These are phyloP conservation scores for Pelvicachromis taeniatus DNA, from an alignment of 2,113 vertebrate species.

Conservation along the genomic window DNA sequence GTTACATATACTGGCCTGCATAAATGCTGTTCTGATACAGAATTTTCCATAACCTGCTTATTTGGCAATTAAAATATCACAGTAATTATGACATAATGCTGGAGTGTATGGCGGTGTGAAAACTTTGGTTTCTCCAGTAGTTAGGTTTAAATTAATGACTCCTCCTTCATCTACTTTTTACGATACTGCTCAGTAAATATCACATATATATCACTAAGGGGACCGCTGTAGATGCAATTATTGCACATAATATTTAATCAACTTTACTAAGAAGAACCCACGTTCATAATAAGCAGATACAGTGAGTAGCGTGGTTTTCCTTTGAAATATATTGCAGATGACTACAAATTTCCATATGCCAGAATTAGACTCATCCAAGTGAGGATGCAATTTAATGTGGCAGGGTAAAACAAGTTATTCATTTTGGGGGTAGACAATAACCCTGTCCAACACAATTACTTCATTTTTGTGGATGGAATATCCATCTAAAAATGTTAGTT, in stretches of 20 bases:
- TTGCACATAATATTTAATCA: background rate
- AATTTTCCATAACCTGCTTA: background rate
- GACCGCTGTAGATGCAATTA: background rate
- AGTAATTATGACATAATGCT: background rate
- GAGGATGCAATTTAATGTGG: constrained; percentile 10
- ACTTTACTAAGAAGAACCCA: background rate
- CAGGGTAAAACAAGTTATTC: constrained; percentile 19
- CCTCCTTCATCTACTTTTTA: background rate
- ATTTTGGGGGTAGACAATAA: constrained; percentile 25
- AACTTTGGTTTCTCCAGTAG: background rate
- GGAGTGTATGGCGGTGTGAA: background rate
- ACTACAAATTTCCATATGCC: background rate
- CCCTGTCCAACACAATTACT: constrained; percentile 6
- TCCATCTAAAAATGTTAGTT: background rate
- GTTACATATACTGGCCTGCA: background rate
- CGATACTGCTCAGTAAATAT: background rate
- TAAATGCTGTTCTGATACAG: background rate
- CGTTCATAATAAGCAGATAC: background rate
- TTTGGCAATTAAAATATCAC: background rate
- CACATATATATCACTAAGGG: background rate
- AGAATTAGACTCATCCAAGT: background rate
- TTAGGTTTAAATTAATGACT: background rate
- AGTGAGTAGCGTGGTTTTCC: background rate
- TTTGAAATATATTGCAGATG: constrained; percentile 6
- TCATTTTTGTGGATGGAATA: background rate